Conservation (phyloP, 2,113 vertebrate genomes). For the Nibea albiflora region DNA sequence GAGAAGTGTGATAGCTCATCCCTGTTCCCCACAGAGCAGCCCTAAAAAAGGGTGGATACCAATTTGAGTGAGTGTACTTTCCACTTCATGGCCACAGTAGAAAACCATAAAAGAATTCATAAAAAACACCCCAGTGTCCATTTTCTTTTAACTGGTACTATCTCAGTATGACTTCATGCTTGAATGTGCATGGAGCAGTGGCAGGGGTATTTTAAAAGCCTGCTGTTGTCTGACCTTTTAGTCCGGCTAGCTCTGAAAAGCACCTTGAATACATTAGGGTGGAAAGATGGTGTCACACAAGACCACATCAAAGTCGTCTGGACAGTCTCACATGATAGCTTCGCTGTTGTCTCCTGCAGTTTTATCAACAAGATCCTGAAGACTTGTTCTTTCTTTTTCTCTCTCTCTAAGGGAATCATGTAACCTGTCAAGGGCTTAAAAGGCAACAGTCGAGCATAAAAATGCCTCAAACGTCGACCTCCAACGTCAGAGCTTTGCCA, state of each 20-base stretch:
- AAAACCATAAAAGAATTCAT: slow-evolving; percentile 32
- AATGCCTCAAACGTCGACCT: slow-evolving; percentile 54
- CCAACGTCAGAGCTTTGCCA: slow-evolving; percentile 44
- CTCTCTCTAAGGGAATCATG: slow-evolving; percentile 44
- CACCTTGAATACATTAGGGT: slow-evolving; percentile 65
- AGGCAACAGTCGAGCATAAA: slow-evolving; percentile 48
- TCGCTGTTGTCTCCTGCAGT: slow-evolving; percentile 40
- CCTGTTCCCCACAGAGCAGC: slow-evolving; percentile 44
- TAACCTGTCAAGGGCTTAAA: slow-evolving; percentile 64
- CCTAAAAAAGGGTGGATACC: slow-evolving; percentile 32
- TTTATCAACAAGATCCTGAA: slow-evolving; percentile 54
- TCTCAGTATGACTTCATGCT: slow-evolving; percentile 42
- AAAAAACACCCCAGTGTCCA: slow-evolving; percentile 11
- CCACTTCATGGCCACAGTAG: background rate
- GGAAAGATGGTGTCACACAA: slow-evolving; percentile 61
- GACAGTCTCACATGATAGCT: slow-evolving; percentile 47
- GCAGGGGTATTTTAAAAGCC: slow-evolving; percentile 32
- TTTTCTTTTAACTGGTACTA: slow-evolving; percentile 34
- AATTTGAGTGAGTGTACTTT: slow-evolving; percentile 32
- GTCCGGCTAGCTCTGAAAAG: slow-evolving; percentile 23
- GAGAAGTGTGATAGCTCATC: slow-evolving; percentile 67
- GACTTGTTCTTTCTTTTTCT: slow-evolving; percentile 27
- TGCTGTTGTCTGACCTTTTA: slow-evolving; percentile 52
- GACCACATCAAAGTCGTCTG: slow-evolving; percentile 65
- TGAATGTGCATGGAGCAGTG: slow-evolving; percentile 4